A percentile compares a stretch with the other conserved stretches of the same genome.
Evolutionary conservation across 2,113 vertebrate species (phyloP).

Genomic region (Aegotheles bennettii): DNA sequence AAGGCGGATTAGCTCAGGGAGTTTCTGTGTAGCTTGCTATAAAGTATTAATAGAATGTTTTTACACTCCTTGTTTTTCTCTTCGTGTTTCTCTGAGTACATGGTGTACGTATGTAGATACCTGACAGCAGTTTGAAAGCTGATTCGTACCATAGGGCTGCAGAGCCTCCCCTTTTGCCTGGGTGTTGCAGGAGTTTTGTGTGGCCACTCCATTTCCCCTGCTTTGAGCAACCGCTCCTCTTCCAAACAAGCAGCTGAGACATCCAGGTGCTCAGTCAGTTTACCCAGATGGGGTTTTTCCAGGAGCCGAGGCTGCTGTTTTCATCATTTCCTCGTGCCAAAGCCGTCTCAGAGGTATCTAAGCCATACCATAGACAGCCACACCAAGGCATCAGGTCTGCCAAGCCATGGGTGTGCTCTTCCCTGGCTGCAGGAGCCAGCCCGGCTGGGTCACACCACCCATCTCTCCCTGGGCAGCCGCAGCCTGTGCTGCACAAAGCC

Average conservation of each 20-base stretch:
- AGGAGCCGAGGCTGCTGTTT: not conserved
- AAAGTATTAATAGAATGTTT: not conserved
- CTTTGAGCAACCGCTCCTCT: not conserved
- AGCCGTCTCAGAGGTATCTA: rapidly evolving
- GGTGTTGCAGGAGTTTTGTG: not conserved
- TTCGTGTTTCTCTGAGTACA: not conserved
- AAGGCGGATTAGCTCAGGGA: not conserved
- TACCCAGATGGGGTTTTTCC: not conserved
- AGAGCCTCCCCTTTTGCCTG: not conserved
- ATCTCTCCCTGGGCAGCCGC: not conserved
- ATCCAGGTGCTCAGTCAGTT: not conserved
- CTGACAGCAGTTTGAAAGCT: not conserved
- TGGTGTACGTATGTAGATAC: not conserved
- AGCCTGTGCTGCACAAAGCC: not conserved
- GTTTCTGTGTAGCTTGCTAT: not conserved
- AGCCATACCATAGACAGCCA: not conserved
- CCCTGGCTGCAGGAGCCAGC: rapidly evolving
- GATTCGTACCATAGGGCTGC: not conserved
- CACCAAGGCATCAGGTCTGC: not conserved
- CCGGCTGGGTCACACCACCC: rapidly evolving
- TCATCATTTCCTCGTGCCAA: not conserved
- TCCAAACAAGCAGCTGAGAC: not conserved
- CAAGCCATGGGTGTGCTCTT: not conserved
- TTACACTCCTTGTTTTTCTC: not conserved
- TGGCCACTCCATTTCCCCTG: not conserved